Evolutionary conservation across 2,797 vertebrate species (phyloP).

Genomic region (Crenichthys baileyi): DNA sequence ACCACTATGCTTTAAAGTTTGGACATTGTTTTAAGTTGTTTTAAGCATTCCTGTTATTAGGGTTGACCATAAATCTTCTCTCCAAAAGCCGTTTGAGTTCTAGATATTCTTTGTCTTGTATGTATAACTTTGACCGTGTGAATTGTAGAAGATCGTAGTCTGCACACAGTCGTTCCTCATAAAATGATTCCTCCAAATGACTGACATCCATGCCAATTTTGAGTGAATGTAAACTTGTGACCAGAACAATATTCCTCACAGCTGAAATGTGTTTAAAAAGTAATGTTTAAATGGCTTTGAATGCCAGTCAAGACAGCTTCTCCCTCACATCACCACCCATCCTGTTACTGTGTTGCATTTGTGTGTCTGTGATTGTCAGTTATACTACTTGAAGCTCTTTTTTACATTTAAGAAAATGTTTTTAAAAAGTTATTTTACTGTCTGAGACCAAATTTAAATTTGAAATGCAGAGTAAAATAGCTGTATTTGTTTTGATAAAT

Average conservation of each 20-base stretch:
- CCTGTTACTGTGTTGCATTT: slow-evolving; percentile 29
- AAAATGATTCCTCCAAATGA: background rate
- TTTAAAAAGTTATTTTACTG: background rate
- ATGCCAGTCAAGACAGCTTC: background rate
- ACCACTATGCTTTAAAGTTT: background rate
- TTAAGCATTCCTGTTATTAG: no score
- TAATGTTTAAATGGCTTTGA: no score
- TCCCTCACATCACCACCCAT: slow-evolving; percentile 1
- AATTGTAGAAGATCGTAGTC: background rate
- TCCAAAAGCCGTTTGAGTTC: background rate
- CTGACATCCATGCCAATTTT: background rate
- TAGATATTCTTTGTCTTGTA: background rate
- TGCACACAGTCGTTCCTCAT: background rate
- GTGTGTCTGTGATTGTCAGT: slow-evolving; percentile 7
- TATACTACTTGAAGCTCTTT: background rate
- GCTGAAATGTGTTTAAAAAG: slow-evolving; percentile 6
- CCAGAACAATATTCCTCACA: background rate
- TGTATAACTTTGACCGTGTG: no score
- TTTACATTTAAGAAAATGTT: background rate
- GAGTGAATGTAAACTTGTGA: background rate
- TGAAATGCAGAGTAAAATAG: background rate
- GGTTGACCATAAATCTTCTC: no score
- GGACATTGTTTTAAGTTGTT: no score
- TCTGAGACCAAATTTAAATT: background rate
- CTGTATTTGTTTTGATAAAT: background rate